These are phyloP conservation scores for Microchirus variegatus DNA, from an alignment of 2,797 vertebrate species.

Conservation along the genomic window DNA sequence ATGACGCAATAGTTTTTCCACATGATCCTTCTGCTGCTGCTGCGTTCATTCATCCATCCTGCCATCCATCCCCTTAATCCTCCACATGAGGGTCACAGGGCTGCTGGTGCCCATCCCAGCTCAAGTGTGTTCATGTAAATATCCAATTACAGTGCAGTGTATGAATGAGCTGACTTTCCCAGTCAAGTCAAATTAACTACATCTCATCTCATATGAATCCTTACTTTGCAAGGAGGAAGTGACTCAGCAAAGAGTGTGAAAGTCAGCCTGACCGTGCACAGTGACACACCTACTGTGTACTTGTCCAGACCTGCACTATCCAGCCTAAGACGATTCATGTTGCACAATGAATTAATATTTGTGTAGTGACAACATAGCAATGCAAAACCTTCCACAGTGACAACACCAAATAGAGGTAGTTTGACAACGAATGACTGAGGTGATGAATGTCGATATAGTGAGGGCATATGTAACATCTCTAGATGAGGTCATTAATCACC, in stretches of 20 bases:
- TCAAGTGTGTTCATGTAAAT: background rate
- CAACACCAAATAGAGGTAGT: background rate
- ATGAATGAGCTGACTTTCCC: constrained; percentile 4
- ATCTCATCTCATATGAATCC: constrained; percentile 19
- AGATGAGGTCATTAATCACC: constrained; percentile 7
- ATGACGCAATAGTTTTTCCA: too few species aligned
- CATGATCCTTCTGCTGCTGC: too few species aligned
- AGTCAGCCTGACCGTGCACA: constrained; percentile 30
- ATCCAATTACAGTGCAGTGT: background rate
- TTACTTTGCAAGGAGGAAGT: constrained; percentile 45
- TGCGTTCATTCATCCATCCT: too few species aligned
- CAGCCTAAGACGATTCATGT: constrained; percentile 14
- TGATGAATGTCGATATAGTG: background rate
- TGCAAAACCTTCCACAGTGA: constrained; percentile 24
- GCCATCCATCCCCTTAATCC: too few species aligned
- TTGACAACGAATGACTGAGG: background rate
- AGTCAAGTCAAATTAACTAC: constrained; percentile 19
- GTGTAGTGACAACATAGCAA: constrained; percentile 19
- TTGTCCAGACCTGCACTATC: constrained; percentile 25
- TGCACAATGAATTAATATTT: constrained; percentile 49
- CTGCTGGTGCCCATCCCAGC: background rate
- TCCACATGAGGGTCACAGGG: too few species aligned
- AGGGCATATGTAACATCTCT: too few species aligned
- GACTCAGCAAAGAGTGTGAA: constrained; percentile 49
- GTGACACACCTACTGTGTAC: constrained; percentile 34